Evolutionary conservation across 2,797 vertebrate species (phyloP).

Genomic region (Cynopterus sphinx): DNA sequence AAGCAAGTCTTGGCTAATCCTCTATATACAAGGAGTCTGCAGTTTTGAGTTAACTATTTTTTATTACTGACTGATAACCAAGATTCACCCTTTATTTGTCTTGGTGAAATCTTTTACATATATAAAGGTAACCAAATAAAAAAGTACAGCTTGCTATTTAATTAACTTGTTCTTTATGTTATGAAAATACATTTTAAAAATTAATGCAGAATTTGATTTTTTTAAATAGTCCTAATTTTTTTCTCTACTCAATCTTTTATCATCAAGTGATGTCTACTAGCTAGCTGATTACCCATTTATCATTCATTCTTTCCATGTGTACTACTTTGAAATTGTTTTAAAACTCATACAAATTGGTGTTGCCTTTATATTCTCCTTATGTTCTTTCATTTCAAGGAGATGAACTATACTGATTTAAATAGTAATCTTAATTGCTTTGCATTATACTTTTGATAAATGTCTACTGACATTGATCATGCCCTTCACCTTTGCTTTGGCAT

Average conservation of each 20-base stretch:
- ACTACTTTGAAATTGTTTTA: not conserved
- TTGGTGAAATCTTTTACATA: not conserved
- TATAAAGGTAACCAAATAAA: not conserved
- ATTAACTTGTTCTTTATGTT: not conserved
- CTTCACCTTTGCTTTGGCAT: conserved; percentile 60
- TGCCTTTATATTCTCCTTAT: not conserved
- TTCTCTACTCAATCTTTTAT: not conserved
- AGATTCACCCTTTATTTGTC: not conserved
- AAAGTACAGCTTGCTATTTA: not conserved
- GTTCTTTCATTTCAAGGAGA: conserved; percentile 29
- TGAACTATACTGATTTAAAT: conserved; percentile 15
- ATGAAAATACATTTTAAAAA: not conserved
- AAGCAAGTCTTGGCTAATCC: not conserved
- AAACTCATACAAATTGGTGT: not conserved
- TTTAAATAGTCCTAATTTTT: not conserved
- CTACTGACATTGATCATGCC: conserved; percentile 14
- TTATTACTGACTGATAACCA: not conserved
- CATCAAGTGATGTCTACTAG: not conserved
- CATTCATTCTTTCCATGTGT: not conserved
- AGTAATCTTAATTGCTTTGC: conserved; percentile 56
- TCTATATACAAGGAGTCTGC: not conserved
- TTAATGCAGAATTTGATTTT: not conserved
- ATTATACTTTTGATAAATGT: conserved; percentile 38
- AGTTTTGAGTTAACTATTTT: not conserved
- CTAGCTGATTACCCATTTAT: not conserved